A percentile compares a stretch with the other conserved stretches of the same genome.
Conservation (phyloP, 30 jellyfish, hydroid and myxozoan genomes). For the Hydra vulgaris region DNA sequence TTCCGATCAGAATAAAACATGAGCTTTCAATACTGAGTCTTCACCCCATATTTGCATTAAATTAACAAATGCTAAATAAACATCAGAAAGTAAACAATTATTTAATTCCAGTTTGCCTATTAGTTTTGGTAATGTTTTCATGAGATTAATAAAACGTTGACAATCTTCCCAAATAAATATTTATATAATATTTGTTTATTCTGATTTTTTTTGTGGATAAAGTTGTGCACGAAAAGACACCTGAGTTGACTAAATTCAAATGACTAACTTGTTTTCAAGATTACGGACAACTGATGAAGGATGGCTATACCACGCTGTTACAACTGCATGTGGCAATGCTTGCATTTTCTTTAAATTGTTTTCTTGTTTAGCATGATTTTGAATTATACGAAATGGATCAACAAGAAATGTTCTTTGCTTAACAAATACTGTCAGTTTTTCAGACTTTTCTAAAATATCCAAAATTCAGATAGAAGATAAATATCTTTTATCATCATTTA, state of each 20-base stretch:
- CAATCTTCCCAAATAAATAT: neutral
- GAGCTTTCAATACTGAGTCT: neutral
- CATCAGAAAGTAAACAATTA: neutral
- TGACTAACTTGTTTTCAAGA: neutral
- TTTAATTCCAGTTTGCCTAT: neutral
- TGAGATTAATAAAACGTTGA: neutral
- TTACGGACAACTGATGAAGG: neutral
- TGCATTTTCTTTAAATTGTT: neutral
- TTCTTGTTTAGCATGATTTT: neutral
- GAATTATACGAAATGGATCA: neutral
- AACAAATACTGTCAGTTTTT: neutral
- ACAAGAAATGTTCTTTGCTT: neutral
- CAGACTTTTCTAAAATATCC: neutral
- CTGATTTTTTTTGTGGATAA: neutral
- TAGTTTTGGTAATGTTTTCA: neutral
- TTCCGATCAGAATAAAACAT: neutral
- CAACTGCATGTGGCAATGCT: neutral
- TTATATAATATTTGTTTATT: too few relatives aligned
- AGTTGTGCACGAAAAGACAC: neutral
- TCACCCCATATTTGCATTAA: neutral
- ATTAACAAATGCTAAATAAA: neutral
- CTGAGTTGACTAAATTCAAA: neutral
- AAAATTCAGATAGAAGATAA: neutral
- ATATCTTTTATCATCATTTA: too few relatives aligned
- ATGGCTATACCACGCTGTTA: neutral